Evolutionary conservation across 2,113 vertebrate species (phyloP), one percentile per base, ranked within the genome.

Genomic region (Micronisus gabar): DNA sequence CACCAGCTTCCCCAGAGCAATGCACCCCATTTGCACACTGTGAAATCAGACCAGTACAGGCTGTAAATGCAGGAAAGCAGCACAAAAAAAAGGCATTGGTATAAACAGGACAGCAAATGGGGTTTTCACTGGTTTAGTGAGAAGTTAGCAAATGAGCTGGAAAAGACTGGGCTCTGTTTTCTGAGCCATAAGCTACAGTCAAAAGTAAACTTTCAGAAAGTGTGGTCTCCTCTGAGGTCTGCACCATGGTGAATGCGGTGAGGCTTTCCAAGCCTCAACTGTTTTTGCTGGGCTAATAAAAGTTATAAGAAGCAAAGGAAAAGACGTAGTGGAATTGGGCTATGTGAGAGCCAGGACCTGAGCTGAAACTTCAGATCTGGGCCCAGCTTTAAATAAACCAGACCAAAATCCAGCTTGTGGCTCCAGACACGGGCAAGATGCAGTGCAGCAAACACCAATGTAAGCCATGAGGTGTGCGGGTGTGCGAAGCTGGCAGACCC

Each of bases 1-100:
- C n/a, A 30, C n/a, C 27, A 10, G 27, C 34, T 50, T 45, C 55
- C 53, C 47, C 55, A 36, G 41, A 52, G 52, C 59, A 17, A 36
- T 0, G 10, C n/a, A 1, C 23, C 32, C 55, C 4, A 2, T 56
- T 56, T 32, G 25, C 22, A 19, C n/a, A 0, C 58, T 7, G 17
- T 38, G 81, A n/a, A 43, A 32, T 15, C 30, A 23, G n/a, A 6
- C 14, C 27, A 4, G 36, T 7, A 6, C 18, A 14, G 61, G 26
- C 71, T 86, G 82, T 21, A 53, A 73, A 41, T 13, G 55, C 19
- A 48, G 67, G 56, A 18, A 38, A 66, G 32, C 2, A 2, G 48
- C 15, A 4, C 38, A 21, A 63, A 52, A 47, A 47, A 47, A 65
- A 40, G 29, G 55, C 15, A 3, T 41, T 20, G 62, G 59, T 22